A percentile compares a stretch with the other conserved stretches of the same genome.
Conservation (phyloP, 2,113 vertebrate species). For the Caranx melampygus region DNA sequence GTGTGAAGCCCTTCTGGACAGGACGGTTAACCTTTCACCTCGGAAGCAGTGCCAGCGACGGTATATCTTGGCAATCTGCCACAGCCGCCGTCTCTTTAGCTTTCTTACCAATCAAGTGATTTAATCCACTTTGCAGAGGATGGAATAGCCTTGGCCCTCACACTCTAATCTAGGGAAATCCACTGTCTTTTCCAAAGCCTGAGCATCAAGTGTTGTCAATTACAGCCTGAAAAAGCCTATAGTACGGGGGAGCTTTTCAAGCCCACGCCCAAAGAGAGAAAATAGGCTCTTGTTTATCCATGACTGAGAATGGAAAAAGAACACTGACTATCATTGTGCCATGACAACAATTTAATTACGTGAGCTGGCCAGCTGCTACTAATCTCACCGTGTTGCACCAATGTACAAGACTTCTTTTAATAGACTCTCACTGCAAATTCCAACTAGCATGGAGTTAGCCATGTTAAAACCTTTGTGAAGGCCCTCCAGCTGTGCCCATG, state of each 20-base stretch:
- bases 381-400: conserved; percentile 72
- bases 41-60: conserved; percentile 29
- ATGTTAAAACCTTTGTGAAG: conserved; percentile 51
- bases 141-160: conserved; percentile 62
- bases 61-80: conserved; percentile 57
- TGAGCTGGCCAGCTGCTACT: conserved; percentile 64
- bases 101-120: conserved; percentile 67
- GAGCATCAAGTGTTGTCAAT: conserved; percentile 75
- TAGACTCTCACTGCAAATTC: conserved; percentile 63
- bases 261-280: conserved; percentile 44
- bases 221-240: conserved; percentile 67
- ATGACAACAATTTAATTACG: conserved; percentile 74
- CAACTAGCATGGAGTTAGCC: conserved; percentile 35
- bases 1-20: conserved; percentile 57
- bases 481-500: conserved; percentile 50
- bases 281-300: conserved; percentile 64
- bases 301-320: conserved; percentile 55
- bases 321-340: conserved; percentile 47
- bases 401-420: conserved; percentile 62
- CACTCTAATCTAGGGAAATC: conserved; percentile 75
- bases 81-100: conserved; percentile 44
- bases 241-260: conserved; percentile 48
- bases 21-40: conserved; percentile 68
- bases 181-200: conserved; percentile 60
- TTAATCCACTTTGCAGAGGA: conserved; percentile 73